These are phyloP conservation scores for Eucera pruinosa DNA, from an alignment of 2,888 invertebrate species.

Conservation along the genomic window DNA sequence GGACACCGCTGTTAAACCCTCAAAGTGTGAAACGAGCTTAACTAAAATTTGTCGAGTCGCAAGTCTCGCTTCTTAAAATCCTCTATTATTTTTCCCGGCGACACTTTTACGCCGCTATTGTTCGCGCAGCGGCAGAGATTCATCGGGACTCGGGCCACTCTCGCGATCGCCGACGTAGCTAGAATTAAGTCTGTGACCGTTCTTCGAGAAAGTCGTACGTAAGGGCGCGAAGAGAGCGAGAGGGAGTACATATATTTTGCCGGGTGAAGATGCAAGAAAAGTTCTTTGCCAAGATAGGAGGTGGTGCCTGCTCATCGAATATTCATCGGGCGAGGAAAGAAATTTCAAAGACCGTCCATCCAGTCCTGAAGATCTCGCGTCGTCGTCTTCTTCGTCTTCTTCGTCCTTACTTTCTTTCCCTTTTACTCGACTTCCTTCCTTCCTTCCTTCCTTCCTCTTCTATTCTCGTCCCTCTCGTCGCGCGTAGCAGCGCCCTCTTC, in stretches of 20 bases:
- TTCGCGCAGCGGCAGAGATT: constrained; percentile 21
- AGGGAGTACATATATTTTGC: constrained; percentile 47
- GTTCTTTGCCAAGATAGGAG: constrained; percentile 42
- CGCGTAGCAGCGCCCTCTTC: not conserved
- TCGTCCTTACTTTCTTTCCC: constrained; percentile 2
- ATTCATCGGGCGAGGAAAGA: constrained; percentile 55
- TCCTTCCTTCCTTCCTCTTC: too few relatives aligned
- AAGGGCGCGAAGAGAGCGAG: constrained; percentile 25
- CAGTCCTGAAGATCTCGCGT: constrained; percentile 38
- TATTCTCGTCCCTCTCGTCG: not conserved
- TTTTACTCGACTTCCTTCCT: not conserved
- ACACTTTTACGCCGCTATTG: constrained; percentile 20
- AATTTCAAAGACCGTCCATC: constrained; percentile 55
- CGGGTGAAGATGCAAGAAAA: constrained; percentile 43
- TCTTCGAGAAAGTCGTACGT: constrained; percentile 15
- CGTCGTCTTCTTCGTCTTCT: constrained; percentile 27
- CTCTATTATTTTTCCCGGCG: constrained; percentile 12
- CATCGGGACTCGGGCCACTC: constrained; percentile 37
- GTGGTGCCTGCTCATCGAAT: constrained; percentile 54
- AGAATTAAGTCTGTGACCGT: constrained; percentile 49
- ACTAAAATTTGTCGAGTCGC: too few relatives aligned
- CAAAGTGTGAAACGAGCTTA: too few relatives aligned
- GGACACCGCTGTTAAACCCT: too few relatives aligned
- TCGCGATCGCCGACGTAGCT: constrained; percentile 49
- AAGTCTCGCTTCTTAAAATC: too few relatives aligned